Evolutionary conservation across 2,797 vertebrate genomes (phyloP).

Genomic region (Alcedo atthis): DNA sequence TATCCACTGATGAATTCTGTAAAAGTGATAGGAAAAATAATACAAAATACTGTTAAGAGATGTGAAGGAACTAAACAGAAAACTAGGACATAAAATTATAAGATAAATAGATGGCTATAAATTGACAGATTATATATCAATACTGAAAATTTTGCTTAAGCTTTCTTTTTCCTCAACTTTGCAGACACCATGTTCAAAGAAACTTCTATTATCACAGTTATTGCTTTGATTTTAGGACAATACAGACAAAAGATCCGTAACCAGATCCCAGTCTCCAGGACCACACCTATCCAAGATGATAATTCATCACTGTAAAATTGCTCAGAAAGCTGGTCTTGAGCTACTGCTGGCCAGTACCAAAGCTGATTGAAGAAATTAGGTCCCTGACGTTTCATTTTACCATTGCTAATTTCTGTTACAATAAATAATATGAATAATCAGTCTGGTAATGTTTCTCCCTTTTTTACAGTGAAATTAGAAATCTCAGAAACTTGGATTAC

Average conservation of each 20-base stretch:
- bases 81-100: background rate
- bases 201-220: background rate
- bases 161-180: background rate
- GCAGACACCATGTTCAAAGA: background rate
- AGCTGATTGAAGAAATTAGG: background rate
- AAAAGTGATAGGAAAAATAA: background rate
- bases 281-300: background rate
- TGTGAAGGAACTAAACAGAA: background rate
- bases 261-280: background rate
- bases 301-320: background rate
- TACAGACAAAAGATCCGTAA: background rate
- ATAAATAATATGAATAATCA: background rate
- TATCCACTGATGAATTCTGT: background rate
- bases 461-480: slow-evolving; percentile 91
- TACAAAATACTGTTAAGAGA: background rate
- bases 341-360: background rate
- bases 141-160: background rate
- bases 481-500: slow-evolving; percentile 86
- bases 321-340: background rate
- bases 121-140: background rate
- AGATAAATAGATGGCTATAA: background rate
- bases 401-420: background rate
- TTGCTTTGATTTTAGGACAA: background rate
- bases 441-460: background rate
- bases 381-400: background rate